A percentile compares a stretch with the other conserved stretches of the same genome.
Conservation (phyloP, 2,888 invertebrate species). For the Nomada ferruginata region DNA sequence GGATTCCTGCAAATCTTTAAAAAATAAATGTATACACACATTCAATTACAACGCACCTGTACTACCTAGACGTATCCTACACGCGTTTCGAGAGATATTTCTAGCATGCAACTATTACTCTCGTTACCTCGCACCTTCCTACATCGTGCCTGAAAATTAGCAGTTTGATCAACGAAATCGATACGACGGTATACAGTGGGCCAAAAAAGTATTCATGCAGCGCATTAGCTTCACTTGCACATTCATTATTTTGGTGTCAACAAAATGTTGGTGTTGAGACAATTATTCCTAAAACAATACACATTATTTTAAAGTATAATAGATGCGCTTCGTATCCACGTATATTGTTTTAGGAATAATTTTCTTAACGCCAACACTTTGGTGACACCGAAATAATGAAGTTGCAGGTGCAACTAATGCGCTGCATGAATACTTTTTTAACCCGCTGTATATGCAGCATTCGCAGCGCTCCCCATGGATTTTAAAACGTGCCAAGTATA, state of each 20-base stretch:
- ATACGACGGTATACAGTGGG: neutral
- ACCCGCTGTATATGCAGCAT: neutral
- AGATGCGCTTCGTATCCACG: too few relatives aligned
- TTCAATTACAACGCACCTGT: neutral
- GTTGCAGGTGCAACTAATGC: too few relatives aligned
- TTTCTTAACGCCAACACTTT: too few relatives aligned
- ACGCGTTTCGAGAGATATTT: neutral
- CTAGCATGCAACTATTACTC: neutral
- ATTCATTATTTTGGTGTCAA: too few relatives aligned
- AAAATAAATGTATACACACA: conserved; percentile 48
- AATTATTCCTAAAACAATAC: too few relatives aligned
- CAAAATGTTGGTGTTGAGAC: too few relatives aligned
- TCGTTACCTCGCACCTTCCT: neutral
- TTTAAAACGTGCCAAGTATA: neutral
- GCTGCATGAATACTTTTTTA: too few relatives aligned
- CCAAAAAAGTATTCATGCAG: too few relatives aligned
- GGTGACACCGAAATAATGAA: too few relatives aligned
- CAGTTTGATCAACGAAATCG: conserved; percentile 9
- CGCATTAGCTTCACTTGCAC: too few relatives aligned
- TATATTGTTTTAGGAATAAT: too few relatives aligned
- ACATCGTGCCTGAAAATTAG: conserved; percentile 11
- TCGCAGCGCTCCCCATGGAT: neutral
- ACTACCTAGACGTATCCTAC: neutral
- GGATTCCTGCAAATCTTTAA: conserved; percentile 41
- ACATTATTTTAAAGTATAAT: too few relatives aligned